Evolutionary conservation across 2,797 vertebrate species (phyloP).

Genomic region (Heterohyrax brucei): DNA sequence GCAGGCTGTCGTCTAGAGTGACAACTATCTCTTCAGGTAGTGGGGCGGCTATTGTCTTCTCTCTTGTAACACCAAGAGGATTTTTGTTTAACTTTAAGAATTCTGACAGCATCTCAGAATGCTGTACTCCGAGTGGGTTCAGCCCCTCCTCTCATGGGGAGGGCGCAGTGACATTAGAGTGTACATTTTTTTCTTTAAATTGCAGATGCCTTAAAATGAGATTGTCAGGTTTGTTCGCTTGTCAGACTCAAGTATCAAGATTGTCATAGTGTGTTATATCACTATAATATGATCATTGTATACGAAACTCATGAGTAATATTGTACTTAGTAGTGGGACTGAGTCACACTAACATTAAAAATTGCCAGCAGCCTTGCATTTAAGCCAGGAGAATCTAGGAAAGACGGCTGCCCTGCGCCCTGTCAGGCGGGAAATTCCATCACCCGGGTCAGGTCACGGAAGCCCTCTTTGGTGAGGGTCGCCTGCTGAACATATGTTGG

Average conservation of each 20-base stretch:
- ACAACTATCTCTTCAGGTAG: constrained; percentile 85
- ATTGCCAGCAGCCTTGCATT: constrained; percentile 80
- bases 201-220: constrained; percentile 88
- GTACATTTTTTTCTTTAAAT: constrained; percentile 86
- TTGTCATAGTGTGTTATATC: constrained; percentile 90
- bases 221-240: constrained; percentile 88
- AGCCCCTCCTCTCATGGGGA: constrained; percentile 80
- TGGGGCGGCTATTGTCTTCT: constrained; percentile 86
- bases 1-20: constrained; percentile 83
- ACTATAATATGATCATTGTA: constrained; percentile 91
- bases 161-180: constrained; percentile 85
- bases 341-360: constrained; percentile 83
- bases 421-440: background rate
- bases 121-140: constrained; percentile 77
- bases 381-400: constrained; percentile 74
- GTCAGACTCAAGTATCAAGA: constrained; percentile 88
- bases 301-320: constrained; percentile 89
- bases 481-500: background rate
- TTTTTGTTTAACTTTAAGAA: constrained; percentile 86
- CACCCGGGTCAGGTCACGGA: background rate
- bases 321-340: constrained; percentile 87
- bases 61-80: constrained; percentile 76
- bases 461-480: background rate
- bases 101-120: constrained; percentile 84
- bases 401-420: constrained; percentile 53